phyloP scores from a whole-genome alignment of 2,797 vertebrate genomes.

The Hypotaenidia philippensis region DNA sequence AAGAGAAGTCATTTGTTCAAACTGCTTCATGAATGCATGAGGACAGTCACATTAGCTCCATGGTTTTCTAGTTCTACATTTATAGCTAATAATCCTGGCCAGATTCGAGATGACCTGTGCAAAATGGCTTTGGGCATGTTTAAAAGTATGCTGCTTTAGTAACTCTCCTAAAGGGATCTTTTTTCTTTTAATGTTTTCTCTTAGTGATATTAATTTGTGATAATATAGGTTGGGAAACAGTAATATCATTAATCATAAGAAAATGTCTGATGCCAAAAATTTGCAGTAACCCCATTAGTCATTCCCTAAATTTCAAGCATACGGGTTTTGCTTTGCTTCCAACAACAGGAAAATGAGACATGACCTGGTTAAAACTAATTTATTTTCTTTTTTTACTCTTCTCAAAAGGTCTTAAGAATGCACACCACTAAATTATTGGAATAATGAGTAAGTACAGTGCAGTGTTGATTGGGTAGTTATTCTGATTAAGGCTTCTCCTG shows the following conservation, averaged over 20 bases:
- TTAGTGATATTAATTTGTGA: background rate
- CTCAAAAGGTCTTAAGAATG: background rate
- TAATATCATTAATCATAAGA: background rate
- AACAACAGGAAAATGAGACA: background rate
- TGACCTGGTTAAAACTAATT: background rate
- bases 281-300: background rate
- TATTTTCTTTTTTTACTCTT: background rate
- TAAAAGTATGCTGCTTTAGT: background rate
- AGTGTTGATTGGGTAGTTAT: background rate
- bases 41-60: background rate
- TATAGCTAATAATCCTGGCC: background rate
- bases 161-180: background rate
- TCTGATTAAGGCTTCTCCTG: background rate
- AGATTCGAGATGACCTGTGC: background rate
- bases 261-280: constrained; percentile 15
- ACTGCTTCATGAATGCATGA: background rate
- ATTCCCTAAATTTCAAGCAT: background rate
- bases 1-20: background rate
- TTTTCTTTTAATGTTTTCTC: background rate
- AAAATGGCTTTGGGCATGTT: background rate
- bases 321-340: background rate
- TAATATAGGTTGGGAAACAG: background rate
- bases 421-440: background rate
- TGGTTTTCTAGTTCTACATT: background rate
- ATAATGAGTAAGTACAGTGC: background rate